phyloP scores from a whole-genome alignment of 2,797 vertebrate genomes.

The Neosilurus hyrtlii region DNA sequence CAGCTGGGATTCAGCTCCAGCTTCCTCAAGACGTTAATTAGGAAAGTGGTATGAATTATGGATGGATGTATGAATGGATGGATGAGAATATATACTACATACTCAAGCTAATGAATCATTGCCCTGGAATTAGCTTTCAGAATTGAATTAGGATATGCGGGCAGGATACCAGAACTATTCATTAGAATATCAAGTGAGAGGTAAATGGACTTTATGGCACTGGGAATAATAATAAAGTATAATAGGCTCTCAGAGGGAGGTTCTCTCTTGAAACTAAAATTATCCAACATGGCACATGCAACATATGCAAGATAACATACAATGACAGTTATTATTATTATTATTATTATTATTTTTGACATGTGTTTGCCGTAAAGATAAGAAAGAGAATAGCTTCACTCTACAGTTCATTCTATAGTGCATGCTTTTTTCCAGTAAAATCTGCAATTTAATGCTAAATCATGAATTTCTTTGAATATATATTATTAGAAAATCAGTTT shows the following conservation, averaged over 20 bases:
- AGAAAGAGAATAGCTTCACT: neutral
- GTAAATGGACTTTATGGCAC: neutral
- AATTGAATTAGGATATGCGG: constrained; percentile 1
- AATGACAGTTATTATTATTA: no score
- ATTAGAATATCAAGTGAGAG: neutral
- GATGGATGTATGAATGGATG: no score
- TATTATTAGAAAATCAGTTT: neutral
- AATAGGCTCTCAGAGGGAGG: neutral
- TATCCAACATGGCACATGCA: neutral
- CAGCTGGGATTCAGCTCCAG: no score
- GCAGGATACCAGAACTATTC: neutral
- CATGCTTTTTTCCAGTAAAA: neutral
- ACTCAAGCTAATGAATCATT: neutral
- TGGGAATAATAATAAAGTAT: neutral
- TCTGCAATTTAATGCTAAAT: neutral
- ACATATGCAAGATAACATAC: neutral
- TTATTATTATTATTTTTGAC: no score
- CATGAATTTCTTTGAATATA: neutral
- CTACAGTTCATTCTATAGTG: neutral
- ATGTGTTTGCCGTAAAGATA: no score
- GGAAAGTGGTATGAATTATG: no score
- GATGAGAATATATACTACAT: neutral
- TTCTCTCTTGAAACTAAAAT: neutral
- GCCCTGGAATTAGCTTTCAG: neutral
- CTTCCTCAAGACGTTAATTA: no score